Conservation (phyloP, 2,113 vertebrate genomes). For the Conger conger region DNA sequence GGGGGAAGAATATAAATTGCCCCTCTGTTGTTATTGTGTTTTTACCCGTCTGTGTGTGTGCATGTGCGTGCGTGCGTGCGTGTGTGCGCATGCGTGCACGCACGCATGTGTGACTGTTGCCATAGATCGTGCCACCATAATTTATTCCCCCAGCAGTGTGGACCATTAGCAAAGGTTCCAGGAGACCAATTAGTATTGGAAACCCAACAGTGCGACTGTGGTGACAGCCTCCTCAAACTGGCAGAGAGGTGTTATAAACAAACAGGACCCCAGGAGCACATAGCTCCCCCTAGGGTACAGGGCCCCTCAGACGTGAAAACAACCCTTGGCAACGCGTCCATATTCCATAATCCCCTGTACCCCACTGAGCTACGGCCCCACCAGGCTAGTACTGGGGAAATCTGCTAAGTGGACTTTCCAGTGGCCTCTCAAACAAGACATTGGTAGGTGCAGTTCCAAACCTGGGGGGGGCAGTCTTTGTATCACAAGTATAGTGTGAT, state of each 20-base stretch:
- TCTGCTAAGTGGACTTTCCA: conserved; percentile 28
- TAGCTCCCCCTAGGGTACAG: conserved; percentile 60
- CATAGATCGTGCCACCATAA: conserved; percentile 57
- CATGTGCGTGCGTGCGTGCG: conserved; percentile 2
- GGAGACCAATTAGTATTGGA: conserved; percentile 81
- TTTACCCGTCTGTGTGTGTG: conserved; percentile 18
- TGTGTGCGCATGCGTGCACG: conserved; percentile 13
- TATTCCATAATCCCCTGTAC: conserved; percentile 65
- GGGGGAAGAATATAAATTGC: conserved; percentile 58
- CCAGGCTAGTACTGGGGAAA: conserved; percentile 57
- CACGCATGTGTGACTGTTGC: conserved; percentile 57
- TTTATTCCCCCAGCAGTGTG: conserved; percentile 74
- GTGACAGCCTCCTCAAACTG: conserved; percentile 80
- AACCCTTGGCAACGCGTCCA: conserved; percentile 72
- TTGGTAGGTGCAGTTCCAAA: background rate
- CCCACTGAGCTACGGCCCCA: conserved; percentile 35
- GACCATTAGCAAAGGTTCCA: conserved; percentile 81
- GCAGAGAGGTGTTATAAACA: conserved; percentile 79
- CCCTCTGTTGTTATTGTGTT: conserved; percentile 41
- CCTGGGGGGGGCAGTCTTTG: background rate
- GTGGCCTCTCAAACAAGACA: conserved; percentile 1
- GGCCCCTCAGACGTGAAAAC: conserved; percentile 69
- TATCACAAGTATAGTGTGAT: background rate
- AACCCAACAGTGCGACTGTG: conserved; percentile 71
- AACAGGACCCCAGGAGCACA: conserved; percentile 79